Base-by-base conservation (phyloP, 2,888 invertebrate species). In the Selenia dentaria region DNA sequence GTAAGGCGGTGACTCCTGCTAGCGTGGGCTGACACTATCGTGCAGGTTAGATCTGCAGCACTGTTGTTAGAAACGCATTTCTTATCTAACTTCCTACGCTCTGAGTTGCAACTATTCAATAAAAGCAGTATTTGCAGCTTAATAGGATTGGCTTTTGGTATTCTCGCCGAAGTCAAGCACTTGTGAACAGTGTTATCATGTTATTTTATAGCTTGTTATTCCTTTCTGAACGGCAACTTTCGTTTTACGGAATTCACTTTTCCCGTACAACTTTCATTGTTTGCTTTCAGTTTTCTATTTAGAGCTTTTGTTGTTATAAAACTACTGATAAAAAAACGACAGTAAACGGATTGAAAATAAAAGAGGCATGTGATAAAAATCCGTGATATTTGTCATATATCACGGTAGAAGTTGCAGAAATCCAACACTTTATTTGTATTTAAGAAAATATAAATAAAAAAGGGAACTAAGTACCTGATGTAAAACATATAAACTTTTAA, bases 1-100 rank as follows among this genome's bases (percentile, higher is more conserved):
- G 44, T 55, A 47, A 65, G 67, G 64, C 61, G 66, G 54, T 74
- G 74, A 71, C 68, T 64, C 62, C 54, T 61, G 45, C 49, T 44
- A 39, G 70, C 74, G 81, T 79, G 71, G 78, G 79, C 48, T 40
- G 72, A 35, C 32, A 31, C 42, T 57, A 54, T 59, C 56, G 38
- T 54, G 50, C 44, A 36, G 16, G 50, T 47, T 38, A 28, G 49
- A 54, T 57, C 56, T 35, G 45, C 51, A 41, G 43, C 46, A 46
- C 38, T 42, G 54, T 53, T 53, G 46, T 51, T 47, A 36, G 46
- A 58, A 51, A 55, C 49, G 48, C 56, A 61, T 59, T 56, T 60
- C 47, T 61, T 66, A 69, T 67, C 63, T 59, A 40, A 40, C 63
- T 54, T 62, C 71, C 69, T 64, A 71, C 67, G 67, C 64, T 54